phyloP scores from a whole-genome alignment of 2,888 invertebrate genomes.

The Colostygia pectinataria region DNA sequence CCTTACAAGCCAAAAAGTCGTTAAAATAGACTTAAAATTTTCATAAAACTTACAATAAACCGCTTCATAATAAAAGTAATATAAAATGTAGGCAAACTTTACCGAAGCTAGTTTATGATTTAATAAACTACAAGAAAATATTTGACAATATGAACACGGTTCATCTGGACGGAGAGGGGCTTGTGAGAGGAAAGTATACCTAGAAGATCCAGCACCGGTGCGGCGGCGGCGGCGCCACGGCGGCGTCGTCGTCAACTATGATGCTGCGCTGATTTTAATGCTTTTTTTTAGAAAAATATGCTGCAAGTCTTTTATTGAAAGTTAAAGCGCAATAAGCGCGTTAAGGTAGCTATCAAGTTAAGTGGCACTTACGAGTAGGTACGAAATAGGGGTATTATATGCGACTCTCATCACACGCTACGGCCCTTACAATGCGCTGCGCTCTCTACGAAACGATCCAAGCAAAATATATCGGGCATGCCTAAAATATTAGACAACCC shows the following conservation, averaged over 20 bases:
- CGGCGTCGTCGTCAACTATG: conserved; percentile 17
- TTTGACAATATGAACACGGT: conserved; percentile 73
- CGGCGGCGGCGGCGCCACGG: neutral
- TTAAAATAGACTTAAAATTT: conserved; percentile 23
- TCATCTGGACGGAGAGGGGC: conserved; percentile 78
- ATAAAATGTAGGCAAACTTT: conserved; percentile 41
- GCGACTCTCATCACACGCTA: conserved; percentile 11
- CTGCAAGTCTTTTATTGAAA: conserved; percentile 31
- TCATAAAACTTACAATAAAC: conserved; percentile 27
- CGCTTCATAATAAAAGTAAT: conserved; percentile 27
- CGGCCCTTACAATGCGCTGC: conserved; percentile 17
- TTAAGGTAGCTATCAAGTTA: conserved; percentile 43
- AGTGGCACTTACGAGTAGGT: conserved; percentile 26
- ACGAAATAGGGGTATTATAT: conserved; percentile 4
- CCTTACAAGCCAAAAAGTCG: conserved; percentile 33
- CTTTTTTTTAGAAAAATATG: conserved; percentile 1
- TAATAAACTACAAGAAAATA: conserved; percentile 50
- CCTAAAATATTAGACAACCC: conserved; percentile 56
- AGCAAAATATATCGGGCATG: conserved; percentile 58
- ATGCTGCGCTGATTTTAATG: neutral
- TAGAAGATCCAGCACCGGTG: neutral
- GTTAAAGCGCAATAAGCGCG: conserved; percentile 48
- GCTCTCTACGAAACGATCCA: conserved; percentile 47
- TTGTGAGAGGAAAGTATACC: conserved; percentile 49
- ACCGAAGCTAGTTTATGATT: conserved; percentile 52